phyloP scores from a whole-genome alignment of 2,797 vertebrate species.

The Oryzias dopingdopingensis region DNA sequence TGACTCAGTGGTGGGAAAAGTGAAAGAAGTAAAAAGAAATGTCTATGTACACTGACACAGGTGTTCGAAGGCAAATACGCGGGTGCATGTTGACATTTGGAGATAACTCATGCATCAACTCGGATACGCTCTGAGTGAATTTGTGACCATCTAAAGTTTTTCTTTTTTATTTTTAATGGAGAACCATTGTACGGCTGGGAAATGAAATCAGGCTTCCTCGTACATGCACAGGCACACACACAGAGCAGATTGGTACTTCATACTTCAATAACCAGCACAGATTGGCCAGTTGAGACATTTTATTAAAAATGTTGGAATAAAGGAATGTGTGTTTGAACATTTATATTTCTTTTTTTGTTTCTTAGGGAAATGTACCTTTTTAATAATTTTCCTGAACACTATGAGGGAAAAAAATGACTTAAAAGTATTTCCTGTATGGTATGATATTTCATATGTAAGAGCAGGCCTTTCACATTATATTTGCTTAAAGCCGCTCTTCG shows the following conservation, averaged over 20 bases:
- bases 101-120: neutral
- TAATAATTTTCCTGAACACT: too few species aligned
- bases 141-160: constrained; percentile 14
- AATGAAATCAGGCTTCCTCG: constrained; percentile 54
- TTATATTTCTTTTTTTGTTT: neutral
- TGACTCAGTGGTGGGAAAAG: neutral
- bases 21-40: constrained; percentile 12
- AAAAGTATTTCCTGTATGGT: too few species aligned
- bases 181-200: constrained; percentile 46
- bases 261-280: constrained; percentile 56
- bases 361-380: too few species aligned
- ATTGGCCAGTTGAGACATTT: constrained; percentile 42
- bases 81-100: neutral
- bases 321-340: neutral
- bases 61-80: neutral
- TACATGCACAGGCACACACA: constrained; percentile 23
- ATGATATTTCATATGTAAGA: too few species aligned
- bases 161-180: constrained; percentile 11
- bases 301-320: constrained; percentile 22
- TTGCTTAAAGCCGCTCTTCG: too few species aligned
- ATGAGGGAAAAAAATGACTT: too few species aligned
- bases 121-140: constrained; percentile 8
- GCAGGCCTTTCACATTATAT: too few species aligned
- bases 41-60: neutral
- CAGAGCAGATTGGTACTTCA: constrained; percentile 53